Evolutionary conservation across 2,888 invertebrate genomes (phyloP), one percentile per base, ranked within the genome.

Genomic region (Axea sp.): DNA sequence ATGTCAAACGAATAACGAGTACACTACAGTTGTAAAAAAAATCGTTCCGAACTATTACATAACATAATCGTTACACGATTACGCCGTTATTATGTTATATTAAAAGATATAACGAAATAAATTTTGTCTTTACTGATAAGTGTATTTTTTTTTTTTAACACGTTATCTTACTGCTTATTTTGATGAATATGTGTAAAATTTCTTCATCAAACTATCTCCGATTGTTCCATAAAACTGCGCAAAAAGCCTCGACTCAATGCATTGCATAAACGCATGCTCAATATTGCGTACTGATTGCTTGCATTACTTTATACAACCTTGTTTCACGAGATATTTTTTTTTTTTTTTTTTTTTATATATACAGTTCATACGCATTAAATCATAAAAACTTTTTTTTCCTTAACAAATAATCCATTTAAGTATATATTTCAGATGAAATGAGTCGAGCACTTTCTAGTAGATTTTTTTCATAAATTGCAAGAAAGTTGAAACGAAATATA

Each of bases 241-340:
- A 45, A 45, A 45, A 26, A 45, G 30, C 8, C 7, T 9, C 37
- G 33, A 14, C 33, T 33, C 6, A 11, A 11, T 33, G 6, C 8
- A 22, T 47, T 47, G 31, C 12, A 47, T 47, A 47, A 47, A 47
- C 22, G 22, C n/a, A 11, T 14, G n/a, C 19, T 12, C 17, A 11
- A 47, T 47, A 47, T 31, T 47, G 47, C 31, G 30, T 12, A 19
- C 31, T n/a, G 19, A 30, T 47, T 47, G 31, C 31, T 31, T 19
- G 31, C 19, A 12, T 24, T 17, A 24, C 22, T 41, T 41, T 24
- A 24, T 41, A 41, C 39, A 24, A 24, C 8, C 39, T 41, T 24
- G 39, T 24, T 7, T 41, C 39, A 24, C 39, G 39, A 22, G 24
- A 24, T 41, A 7, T 41, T 3, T 17, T 19, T 37, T 19, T 41